Base-by-base conservation (phyloP, 2,888 invertebrate genomes). In the Netelia melanura region DNA sequence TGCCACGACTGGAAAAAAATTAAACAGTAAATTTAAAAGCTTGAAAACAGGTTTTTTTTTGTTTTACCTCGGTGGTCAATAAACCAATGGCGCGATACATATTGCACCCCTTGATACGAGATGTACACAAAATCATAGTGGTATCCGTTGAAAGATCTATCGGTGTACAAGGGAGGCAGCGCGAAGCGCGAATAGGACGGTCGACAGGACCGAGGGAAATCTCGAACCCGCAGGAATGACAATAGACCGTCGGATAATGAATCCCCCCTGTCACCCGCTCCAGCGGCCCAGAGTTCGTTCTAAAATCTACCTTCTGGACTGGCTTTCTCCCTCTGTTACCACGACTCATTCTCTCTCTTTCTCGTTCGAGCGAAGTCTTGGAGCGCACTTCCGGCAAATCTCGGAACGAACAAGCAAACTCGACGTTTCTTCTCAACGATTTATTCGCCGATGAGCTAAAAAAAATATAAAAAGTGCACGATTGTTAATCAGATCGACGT, bases 231-330 rank as follows among this genome's bases (percentile, higher is more conserved):
- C 89, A 91, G 90, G 88, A 92, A 92, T 92, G 92, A 92, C 92
- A 92, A 92, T 92, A 92, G 92, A 92, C 92, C 89, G 91, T 91
- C 91, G 90, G 92, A 92, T 92, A 92, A 92, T 92, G 92, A 92
- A 92, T 92, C 92, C 90, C 90, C 89, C 88, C 89, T 89, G 89
- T 90, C 90, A 88, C 86, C 86, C 88, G 86, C 88, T 76, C 75
- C 52, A 21, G 52, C 62, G 52, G 23, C 75, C 79, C 88, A 88
- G 85, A 89, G 83, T 86, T 58, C 88, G 86, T 87, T 88, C 89
- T 89, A 89, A 92, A 92, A 91, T 87, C 89, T 89, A 88, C 90
- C 91, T 89, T 89, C 65, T 86, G 82, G 79, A 70, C 78, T 86
- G 65, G 68, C 81, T 77, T 48, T 79, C 72, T 23, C 56, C 58